phyloP scores from a whole-genome alignment of 2,888 invertebrate genomes.

The Andricus curvator region DNA sequence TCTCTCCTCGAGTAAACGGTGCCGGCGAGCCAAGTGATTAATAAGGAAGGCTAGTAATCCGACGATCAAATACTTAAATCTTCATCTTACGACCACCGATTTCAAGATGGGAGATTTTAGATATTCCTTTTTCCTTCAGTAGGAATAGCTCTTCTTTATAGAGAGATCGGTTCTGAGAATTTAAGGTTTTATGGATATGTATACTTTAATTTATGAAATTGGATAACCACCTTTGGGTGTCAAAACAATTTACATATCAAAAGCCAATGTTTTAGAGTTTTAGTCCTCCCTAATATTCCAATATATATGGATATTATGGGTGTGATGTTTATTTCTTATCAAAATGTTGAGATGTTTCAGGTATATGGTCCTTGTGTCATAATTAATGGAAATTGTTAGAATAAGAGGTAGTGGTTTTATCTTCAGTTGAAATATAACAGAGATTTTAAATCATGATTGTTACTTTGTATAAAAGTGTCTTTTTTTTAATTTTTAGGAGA shows the following conservation, averaged over 20 bases:
- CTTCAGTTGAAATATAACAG: not conserved
- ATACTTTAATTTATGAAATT: constrained; percentile 36
- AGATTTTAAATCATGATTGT: not conserved
- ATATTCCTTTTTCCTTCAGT: constrained; percentile 10
- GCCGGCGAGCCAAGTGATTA: constrained; percentile 27
- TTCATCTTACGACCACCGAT: constrained; percentile 19
- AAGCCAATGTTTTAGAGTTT: constrained; percentile 23
- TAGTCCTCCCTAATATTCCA: not conserved
- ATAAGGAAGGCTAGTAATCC: constrained; percentile 31
- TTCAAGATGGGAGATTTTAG: constrained; percentile 32
- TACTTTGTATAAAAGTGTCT: not conserved
- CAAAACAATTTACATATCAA: constrained; percentile 40
- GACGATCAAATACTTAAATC: constrained; percentile 26
- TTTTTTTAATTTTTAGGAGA: not conserved
- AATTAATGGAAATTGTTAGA: constrained; percentile 24
- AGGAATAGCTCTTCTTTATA: constrained; percentile 6
- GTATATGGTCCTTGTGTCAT: constrained; percentile 1
- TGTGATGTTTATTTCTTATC: constrained; percentile 20
- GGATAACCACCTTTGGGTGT: constrained; percentile 41
- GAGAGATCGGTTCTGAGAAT: constrained; percentile 27
- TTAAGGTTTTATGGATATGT: constrained; percentile 32
- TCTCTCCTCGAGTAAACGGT: not conserved
- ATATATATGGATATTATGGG: constrained; percentile 20
- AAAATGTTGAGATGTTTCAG: constrained; percentile 10
- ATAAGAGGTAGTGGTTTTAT: constrained; percentile 3